phyloP scores from a whole-genome alignment of 2,888 invertebrate genomes.

The Alloscopus bannaensis region DNA sequence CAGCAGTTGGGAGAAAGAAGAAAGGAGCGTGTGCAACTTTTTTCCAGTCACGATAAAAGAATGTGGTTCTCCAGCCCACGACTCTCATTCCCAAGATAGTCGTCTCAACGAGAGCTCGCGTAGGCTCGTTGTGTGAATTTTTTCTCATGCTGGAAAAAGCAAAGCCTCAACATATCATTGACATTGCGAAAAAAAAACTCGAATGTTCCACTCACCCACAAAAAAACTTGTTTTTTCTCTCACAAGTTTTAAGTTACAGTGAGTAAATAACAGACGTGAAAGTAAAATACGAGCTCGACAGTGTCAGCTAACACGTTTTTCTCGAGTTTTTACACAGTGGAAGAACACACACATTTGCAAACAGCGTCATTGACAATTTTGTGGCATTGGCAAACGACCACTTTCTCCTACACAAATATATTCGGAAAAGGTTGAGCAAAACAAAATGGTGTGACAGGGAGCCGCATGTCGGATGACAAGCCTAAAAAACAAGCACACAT shows the following conservation, averaged over 20 bases:
- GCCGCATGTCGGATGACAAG: no score
- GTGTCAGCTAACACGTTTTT: no score
- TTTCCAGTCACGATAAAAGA: neutral
- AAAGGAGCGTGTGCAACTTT: neutral
- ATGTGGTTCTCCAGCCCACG: neutral
- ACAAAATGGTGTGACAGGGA: no score
- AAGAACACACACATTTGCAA: no score
- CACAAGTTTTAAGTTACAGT: neutral
- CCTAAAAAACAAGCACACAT: no score
- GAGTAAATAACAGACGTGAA: neutral
- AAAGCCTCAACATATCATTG: neutral
- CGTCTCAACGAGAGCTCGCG: conserved; percentile 6
- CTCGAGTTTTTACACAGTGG: no score
- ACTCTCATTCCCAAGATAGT: conserved; percentile 7
- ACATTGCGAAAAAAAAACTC: neutral
- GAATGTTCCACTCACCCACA: neutral
- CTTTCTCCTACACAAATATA: no score
- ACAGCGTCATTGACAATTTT: no score
- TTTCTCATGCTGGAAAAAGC: neutral
- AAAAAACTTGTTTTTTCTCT: neutral
- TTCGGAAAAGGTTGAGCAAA: no score
- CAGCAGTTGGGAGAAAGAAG: no score
- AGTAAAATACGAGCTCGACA: neutral
- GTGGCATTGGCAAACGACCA: no score
- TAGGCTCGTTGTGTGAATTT: neutral